Conservation (phyloP, 2,797 vertebrate genomes). For the Hyperoplus lanceolatus region DNA sequence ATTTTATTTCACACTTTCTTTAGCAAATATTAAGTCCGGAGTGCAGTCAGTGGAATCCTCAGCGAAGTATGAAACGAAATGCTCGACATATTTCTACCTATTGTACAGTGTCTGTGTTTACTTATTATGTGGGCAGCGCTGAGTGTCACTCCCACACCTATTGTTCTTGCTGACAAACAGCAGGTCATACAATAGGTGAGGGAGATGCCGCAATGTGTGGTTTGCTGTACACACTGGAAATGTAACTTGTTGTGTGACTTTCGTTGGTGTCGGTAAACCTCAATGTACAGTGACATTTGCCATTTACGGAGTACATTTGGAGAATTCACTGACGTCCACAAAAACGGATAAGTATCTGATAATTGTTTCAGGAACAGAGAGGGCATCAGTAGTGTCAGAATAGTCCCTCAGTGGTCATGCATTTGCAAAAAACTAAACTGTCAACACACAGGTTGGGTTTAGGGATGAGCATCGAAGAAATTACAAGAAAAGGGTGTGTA, state of each 20-base stretch:
- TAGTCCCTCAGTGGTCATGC: not conserved
- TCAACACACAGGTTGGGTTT: not conserved
- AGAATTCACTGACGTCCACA: not conserved
- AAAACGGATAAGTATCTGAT: too few species aligned
- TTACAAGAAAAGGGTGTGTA: not conserved
- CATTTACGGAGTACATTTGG: not conserved
- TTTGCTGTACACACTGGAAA: not conserved
- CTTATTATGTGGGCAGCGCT: constrained; percentile 11
- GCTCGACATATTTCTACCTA: too few species aligned
- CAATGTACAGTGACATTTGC: not conserved
- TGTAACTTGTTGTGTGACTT: not conserved
- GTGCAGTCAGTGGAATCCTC: not conserved
- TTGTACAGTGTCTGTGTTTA: constrained; percentile 26
- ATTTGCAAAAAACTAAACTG: not conserved
- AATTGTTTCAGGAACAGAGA: not conserved
- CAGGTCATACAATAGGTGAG: constrained; percentile 15
- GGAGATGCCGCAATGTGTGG: constrained; percentile 16
- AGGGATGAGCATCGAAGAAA: not conserved
- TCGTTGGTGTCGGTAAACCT: not conserved
- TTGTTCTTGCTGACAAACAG: not conserved
- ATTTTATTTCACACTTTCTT: not conserved
- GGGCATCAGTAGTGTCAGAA: not conserved
- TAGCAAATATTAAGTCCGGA: not conserved
- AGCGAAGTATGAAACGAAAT: constrained; percentile 28
- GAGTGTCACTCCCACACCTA: not conserved